These are phyloP conservation scores for Syngnathoides biaculeatus DNA, from an alignment of 2,113 vertebrate species.

Conservation along the genomic window DNA sequence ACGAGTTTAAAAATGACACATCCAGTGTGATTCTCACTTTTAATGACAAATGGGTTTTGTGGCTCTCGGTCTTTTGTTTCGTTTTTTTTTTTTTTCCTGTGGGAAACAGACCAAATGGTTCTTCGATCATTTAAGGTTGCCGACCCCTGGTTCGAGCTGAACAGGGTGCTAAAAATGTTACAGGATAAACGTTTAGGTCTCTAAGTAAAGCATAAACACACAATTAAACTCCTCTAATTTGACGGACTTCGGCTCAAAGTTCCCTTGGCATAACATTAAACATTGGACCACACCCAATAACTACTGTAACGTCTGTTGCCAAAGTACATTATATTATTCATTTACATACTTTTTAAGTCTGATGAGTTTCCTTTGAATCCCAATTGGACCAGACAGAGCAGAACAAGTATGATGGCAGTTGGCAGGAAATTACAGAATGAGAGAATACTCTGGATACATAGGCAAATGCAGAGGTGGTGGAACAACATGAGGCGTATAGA, in stretches of 20 bases:
- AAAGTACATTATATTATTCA: slow-evolving; percentile 32
- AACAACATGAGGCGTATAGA: too few species aligned
- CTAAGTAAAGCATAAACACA: slow-evolving; percentile 6
- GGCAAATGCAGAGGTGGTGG: too few species aligned
- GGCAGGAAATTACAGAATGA: background rate
- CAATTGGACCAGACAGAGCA: background rate
- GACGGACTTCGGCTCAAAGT: background rate
- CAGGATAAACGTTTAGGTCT: background rate
- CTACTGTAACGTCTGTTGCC: slow-evolving; percentile 35
- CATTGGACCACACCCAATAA: slow-evolving; percentile 41
- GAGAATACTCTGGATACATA: too few species aligned
- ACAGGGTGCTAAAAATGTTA: background rate
- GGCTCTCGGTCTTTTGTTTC: too few species aligned
- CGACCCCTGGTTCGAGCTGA: too few species aligned
- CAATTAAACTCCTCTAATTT: slow-evolving; percentile 25
- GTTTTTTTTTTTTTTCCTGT: too few species aligned
- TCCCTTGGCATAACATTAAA: slow-evolving; percentile 29
- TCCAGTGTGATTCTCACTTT: too few species aligned
- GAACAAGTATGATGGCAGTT: background rate
- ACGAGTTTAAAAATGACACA: too few species aligned
- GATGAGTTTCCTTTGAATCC: background rate
- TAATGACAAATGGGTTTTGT: too few species aligned
- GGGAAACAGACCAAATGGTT: too few species aligned
- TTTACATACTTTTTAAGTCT: too few species aligned
- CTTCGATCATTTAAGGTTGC: too few species aligned